Conservation (phyloP, 2,113 vertebrate species). For the Tyrannus savana region DNA sequence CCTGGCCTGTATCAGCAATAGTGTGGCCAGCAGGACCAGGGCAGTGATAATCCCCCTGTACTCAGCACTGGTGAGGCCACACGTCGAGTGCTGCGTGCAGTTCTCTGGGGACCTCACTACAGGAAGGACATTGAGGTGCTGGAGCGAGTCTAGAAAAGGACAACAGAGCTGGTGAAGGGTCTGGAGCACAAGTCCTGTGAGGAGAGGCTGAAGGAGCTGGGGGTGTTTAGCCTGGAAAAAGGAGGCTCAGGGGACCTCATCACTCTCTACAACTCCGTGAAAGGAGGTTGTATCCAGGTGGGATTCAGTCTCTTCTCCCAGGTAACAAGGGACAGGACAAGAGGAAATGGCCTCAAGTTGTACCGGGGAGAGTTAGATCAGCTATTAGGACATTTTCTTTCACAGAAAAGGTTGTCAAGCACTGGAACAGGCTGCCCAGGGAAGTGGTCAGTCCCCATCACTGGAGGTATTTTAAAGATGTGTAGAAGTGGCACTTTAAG, state of each 20-base stretch:
- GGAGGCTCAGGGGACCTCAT: background rate
- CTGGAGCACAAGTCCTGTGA: background rate
- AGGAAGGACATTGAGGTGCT: background rate
- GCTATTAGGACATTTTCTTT: background rate
- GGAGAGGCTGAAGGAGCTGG: background rate
- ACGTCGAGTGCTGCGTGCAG: background rate
- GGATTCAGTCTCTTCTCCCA: background rate
- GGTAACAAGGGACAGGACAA: background rate
- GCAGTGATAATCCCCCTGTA: background rate
- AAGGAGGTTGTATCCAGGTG: background rate
- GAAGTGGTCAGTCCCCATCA: background rate
- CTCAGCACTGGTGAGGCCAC: background rate
- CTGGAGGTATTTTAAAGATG: background rate
- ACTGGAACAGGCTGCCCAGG: background rate
- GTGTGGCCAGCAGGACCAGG: background rate
- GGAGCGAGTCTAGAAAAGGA: accelerated
- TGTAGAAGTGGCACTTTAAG: background rate
- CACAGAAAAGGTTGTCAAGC: background rate
- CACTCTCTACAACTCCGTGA: background rate
- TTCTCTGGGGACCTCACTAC: background rate
- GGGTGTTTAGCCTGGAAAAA: background rate
- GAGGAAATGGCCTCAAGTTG: background rate
- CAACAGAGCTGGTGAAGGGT: background rate
- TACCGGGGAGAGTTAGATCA: background rate
- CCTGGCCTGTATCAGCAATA: background rate